Base-by-base conservation (phyloP, 2,888 invertebrate species). In the Proisotoma minuta region DNA sequence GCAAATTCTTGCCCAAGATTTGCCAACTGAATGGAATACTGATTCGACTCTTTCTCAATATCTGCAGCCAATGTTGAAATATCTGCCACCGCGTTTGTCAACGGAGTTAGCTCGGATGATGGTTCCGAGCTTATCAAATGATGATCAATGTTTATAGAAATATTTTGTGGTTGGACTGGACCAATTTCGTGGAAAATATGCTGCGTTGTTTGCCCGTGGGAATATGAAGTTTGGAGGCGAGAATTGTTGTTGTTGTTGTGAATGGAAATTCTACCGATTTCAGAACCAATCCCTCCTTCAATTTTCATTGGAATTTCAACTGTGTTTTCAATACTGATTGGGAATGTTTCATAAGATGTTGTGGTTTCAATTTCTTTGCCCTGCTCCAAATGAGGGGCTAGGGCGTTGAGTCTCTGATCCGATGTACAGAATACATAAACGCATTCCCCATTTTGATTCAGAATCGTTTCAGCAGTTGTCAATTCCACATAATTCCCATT, bases 391-490 rank as follows among this genome's bases (percentile, higher is more conserved):
- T 49, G 20, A 56, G n/a, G 34, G 23, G 20, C 47, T 22, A 57
- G 34, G 40, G 24, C 12, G 15, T 22, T n/a, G 18, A 49, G 43
- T 15, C 15, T 5, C 50, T 34, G 47, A n/a, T 49, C 43, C 3
- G 62, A 43, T 1, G 63, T 57, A 43, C 65, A 65, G 12, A 66
- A 29, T 27, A 69, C 69, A 49, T 69, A 69, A 28, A 69, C 65
- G 28, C 62, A 66, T 49, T 69, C 69, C 10, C 69, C 69, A 51
- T 69, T 66, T 4, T 62, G 59, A 15, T 62, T 59, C 29, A 62
- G 63, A 48, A 66, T 62, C 50, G 60, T 62, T 40, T 66, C 66
- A 1, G 62, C 64, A 52, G 62, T 61, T 24, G 66, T 60, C 22
- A 66, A 47, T 20, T 66, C 64, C 34, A 69, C 59, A 40, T 57